A percentile compares a stretch with the other conserved stretches of the same genome.
Conservation (phyloP, 53 echinoderm and acorn worm genomes). For the Paracentrotus lividus region DNA sequence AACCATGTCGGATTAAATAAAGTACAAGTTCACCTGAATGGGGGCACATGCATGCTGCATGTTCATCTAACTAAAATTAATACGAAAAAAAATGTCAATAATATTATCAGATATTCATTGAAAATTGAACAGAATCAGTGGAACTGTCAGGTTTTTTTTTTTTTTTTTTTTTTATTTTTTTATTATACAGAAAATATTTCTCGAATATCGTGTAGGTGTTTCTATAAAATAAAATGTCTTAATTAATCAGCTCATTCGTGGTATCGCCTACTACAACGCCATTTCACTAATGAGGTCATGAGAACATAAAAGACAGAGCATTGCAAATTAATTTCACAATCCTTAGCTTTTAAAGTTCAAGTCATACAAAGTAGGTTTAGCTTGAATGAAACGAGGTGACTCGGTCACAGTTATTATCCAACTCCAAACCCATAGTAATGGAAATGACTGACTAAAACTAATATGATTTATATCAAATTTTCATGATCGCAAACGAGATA, state of each 20-base stretch:
- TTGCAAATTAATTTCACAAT: not conserved
- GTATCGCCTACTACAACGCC: not conserved
- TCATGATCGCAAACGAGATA: not conserved
- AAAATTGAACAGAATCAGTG: too few species aligned
- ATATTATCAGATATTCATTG: not conserved
- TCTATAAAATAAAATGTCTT: not conserved
- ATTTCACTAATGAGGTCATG: not conserved
- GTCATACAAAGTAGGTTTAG: too few species aligned
- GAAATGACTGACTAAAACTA: not conserved
- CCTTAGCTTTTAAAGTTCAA: not conserved
- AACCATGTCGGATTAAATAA: slow-evolving; percentile 15
- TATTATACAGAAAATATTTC: not conserved
- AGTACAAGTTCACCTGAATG: not conserved
- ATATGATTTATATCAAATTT: not conserved
- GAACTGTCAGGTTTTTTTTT: too few species aligned
- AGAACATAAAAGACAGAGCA: not conserved
- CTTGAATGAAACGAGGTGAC: not conserved
- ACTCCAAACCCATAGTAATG: not conserved
- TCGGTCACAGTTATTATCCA: not conserved
- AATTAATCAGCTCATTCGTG: not conserved
- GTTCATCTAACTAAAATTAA: not conserved
- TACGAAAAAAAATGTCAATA: not conserved
- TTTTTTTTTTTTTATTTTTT: too few species aligned
- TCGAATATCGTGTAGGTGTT: not conserved
- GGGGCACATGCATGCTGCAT: not conserved